Base-by-base conservation (phyloP, 2,797 vertebrate species). In the Pristis pectinata region DNA sequence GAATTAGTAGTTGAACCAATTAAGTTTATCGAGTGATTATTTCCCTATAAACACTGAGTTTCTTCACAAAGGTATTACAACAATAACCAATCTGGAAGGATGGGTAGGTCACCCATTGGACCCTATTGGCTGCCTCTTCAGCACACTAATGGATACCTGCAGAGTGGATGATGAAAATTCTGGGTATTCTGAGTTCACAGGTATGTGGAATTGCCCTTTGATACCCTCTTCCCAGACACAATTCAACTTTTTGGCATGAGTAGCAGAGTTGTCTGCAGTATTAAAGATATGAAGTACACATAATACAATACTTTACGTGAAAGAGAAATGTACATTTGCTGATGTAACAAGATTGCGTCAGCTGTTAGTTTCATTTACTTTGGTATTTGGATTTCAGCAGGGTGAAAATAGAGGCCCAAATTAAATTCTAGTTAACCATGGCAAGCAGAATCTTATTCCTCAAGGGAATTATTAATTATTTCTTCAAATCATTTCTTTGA, bases 101-200 rank as follows among this genome's bases (percentile, higher is more conserved):
- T 99, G 99, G 99, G 99, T 99, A 95, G 99, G 99, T 94, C 99
- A 99, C 96, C 99, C 99, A 0, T 95, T 99, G 95, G 98, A 99
- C 95, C 99, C 99, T 22, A 98, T 99, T 94, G 98, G 99, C 30
- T 99, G 98, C 5, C 98, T 99, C 94, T 99, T 99, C 95, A 98
- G 98, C 97, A 99, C 98, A 94, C 97, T 99, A 83, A 99, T 98
- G 95, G 99, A 99, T 97, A 98, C 98, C 2, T 98, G 98, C 94
- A 97, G 97, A 93, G 97, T 95, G 6, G 97, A 98, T 64, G 98
- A 99, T 93, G 98, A 99, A 94, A 95, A 95, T 95, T 97, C 97
- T 94, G 98, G 98, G 94, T 98, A 98, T 95, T 97, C 98, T 19
- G 98, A 99, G 95, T 98, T 98, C 96, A 97, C 97, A 95, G 99